Evolutionary conservation across 2,797 vertebrate species (phyloP).

Genomic region (Ficedula albicollis): DNA sequence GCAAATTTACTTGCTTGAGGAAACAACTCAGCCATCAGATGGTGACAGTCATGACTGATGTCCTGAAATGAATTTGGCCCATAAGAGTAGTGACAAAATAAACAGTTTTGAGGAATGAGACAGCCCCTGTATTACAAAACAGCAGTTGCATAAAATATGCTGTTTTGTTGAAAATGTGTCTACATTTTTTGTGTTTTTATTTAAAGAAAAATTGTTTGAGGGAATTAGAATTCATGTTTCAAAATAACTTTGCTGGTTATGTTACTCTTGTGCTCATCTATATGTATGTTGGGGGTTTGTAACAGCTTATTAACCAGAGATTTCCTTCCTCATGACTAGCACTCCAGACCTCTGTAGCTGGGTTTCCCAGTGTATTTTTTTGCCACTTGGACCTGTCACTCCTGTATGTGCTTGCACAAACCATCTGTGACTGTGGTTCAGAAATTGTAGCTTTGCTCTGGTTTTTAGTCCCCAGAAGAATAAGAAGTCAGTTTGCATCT

Average conservation of each 20-base stretch:
- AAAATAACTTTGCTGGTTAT: neutral
- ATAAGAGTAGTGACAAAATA: neutral
- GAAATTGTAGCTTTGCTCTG: neutral
- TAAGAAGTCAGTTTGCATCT: constrained; percentile 1
- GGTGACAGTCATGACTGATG: neutral
- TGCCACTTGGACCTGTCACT: neutral
- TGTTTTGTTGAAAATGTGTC: neutral
- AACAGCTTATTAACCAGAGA: neutral
- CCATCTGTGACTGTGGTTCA: neutral
- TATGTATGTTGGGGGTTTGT: neutral
- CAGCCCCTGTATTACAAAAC: neutral
- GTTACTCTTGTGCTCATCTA: neutral
- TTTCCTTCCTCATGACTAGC: neutral
- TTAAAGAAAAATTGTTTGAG: neutral
- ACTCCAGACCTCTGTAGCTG: fast-evolving
- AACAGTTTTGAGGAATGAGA: neutral
- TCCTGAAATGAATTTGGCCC: neutral
- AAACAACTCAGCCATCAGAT: neutral
- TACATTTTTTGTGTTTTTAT: neutral
- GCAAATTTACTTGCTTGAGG: neutral
- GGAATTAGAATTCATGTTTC: neutral
- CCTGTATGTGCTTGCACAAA: neutral
- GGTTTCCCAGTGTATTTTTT: neutral
- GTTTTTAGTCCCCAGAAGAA: neutral
- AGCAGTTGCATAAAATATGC: neutral